phyloP scores from a whole-genome alignment of 35 echinoderm and acorn worm genomes.

The Diadema setosum region DNA sequence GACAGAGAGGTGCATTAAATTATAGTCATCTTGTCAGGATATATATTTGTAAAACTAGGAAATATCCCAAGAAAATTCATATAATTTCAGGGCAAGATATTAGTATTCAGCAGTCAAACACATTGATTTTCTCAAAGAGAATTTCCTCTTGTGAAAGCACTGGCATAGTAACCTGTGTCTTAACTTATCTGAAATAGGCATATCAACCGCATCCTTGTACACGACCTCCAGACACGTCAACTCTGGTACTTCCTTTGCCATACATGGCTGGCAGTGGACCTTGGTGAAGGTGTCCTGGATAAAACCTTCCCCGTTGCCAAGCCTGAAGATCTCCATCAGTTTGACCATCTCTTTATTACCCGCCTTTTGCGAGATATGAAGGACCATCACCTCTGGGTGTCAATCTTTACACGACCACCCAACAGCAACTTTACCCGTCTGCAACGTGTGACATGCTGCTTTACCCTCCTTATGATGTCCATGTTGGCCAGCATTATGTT shows the following conservation, averaged over 20 bases:
- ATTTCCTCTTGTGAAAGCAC: too few relatives aligned
- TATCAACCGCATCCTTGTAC: conserved; percentile 79
- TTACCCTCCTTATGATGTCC: conserved; percentile 56
- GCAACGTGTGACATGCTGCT: conserved; percentile 78
- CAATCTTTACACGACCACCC: conserved; percentile 58
- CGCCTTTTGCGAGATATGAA: conserved; percentile 67
- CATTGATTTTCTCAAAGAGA: too few relatives aligned
- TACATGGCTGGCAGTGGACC: conserved; percentile 79
- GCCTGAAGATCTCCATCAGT: conserved; percentile 60
- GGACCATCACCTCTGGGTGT: conserved; percentile 91
- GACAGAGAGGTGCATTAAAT: too few relatives aligned
- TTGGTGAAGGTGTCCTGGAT: conserved; percentile 41
- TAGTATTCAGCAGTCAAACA: too few relatives aligned
- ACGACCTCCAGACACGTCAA: conserved; percentile 70
- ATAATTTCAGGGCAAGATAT: too few relatives aligned
- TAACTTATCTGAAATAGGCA: conserved; percentile 52
- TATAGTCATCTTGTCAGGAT: too few relatives aligned
- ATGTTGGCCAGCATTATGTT: conserved; percentile 96
- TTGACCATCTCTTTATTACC: conserved; percentile 72
- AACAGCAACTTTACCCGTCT: conserved; percentile 83
- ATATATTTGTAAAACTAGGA: too few relatives aligned
- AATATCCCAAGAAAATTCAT: too few relatives aligned
- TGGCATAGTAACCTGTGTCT: not conserved
- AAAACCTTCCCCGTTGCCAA: conserved; percentile 54
- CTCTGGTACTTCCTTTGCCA: conserved; percentile 98